Evolutionary conservation across 2,888 invertebrate species (phyloP).

Genomic region (Sinodicranocentrus sp.): DNA sequence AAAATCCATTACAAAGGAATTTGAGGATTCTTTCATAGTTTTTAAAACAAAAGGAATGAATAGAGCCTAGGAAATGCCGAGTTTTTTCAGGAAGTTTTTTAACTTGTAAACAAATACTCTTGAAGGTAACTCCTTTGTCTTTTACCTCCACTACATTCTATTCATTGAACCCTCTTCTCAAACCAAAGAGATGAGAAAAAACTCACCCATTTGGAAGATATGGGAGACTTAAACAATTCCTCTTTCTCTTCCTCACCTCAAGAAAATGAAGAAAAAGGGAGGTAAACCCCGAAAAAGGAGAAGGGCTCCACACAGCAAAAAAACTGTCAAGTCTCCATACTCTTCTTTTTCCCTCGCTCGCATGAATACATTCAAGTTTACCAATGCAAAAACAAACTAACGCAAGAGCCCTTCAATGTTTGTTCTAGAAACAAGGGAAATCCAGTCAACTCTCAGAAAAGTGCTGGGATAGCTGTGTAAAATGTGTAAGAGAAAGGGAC

Average conservation of each 20-base stretch:
- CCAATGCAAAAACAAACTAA: background rate
- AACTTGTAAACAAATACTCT: conserved; percentile 12
- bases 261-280: background rate
- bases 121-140: background rate
- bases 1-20: too few species aligned
- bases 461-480: background rate
- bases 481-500: too few species aligned
- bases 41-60: too few species aligned
- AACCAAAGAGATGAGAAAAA: background rate
- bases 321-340: conserved; percentile 29
- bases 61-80: too few species aligned
- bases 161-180: background rate
- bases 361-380: conserved; percentile 5
- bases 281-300: background rate
- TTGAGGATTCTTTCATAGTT: too few species aligned
- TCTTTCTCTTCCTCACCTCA: background rate
- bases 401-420: background rate
- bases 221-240: conserved; percentile 4
- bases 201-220: background rate
- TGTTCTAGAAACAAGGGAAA: conserved; percentile 29
- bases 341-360: conserved; percentile 13
- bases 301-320: conserved; percentile 8
- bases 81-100: too few species aligned
- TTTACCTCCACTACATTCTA: background rate
- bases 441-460: conserved; percentile 6